Evolutionary conservation across 2,888 invertebrate species (phyloP), one percentile per base, ranked within the genome.

Genomic region (Papilio demoleus): DNA sequence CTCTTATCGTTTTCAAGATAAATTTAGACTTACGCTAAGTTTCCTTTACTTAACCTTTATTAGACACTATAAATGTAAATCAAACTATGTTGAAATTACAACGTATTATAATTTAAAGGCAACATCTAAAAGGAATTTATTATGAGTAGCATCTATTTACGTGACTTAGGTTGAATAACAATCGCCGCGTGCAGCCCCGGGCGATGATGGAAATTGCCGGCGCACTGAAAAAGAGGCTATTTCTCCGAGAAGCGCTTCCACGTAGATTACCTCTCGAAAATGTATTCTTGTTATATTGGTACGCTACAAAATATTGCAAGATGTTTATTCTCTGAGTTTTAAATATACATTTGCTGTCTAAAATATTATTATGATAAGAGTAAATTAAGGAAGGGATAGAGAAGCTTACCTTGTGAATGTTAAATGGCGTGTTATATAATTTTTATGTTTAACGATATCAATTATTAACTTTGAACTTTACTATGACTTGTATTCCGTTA

Each of bases 141-240:
- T 66, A 45, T 60, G 36, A 66, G 66, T 27, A 66, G 66, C 66
- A 66, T 60, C 60, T 38, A 66, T 66, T 66, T 60, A 66, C 59
- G 59, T 47, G 59, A 47, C 59, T 59, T 60, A 53, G 47, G 17
- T 66, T 66, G 59, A 47, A 66, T 66, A 66, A 59, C 45, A 66
- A 60, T 45, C 38, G 47, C 47, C 24, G 65, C 56, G 34, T 47
- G 47, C 66, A 60, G 59, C 66, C 65, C 47, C 66, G 50, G 47
- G 66, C 66, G 66, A 66, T 66, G 66, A 60, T 66, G 66, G 66
- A 66, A 66, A 66, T 66, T 66, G 66, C 59, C 36, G 45, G 66
- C 47, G 38, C 66, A 66, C 66, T 60, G 50, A 66, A 66, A 66
- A 66, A 66, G 60, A 66, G 59, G 60, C 60, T 60, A 66, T 66